Percentiles rank a stretch among this genome's conserved stretches.
These are phyloP conservation scores for Apis cerana DNA, from an alignment of 1,140 invertebrate genomes.

Conservation along the genomic window DNA sequence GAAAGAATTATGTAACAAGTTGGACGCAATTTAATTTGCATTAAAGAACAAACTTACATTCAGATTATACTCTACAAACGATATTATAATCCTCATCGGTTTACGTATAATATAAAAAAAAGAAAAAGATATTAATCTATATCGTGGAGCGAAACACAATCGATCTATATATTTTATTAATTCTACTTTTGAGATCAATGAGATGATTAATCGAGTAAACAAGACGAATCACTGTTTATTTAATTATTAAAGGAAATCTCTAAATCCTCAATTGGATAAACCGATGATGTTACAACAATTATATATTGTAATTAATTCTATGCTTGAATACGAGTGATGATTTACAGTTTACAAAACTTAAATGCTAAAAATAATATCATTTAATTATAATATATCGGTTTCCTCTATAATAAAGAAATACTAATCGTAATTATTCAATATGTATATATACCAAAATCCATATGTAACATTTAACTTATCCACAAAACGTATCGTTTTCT, in stretches of 20 bases:
- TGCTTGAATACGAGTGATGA: not conserved
- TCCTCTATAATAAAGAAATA: not conserved
- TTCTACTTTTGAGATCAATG: constrained; percentile 1
- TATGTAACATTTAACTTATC: not conserved
- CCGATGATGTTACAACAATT: not conserved
- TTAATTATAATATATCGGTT: not conserved
- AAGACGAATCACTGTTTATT: not conserved
- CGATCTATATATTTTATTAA: not conserved
- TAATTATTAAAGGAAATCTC: not conserved
- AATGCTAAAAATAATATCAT: constrained; percentile 25
- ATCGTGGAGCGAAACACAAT: not conserved
- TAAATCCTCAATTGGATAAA: not conserved
- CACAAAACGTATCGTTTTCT: not conserved
- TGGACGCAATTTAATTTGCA: constrained; percentile 48
- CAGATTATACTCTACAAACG: not conserved
- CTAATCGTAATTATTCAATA: not conserved
- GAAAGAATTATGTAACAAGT: constrained; percentile 43
- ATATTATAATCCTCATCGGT: not conserved
- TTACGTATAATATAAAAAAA: not conserved
- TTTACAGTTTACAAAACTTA: constrained; percentile 3
- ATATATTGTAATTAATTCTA: not conserved
- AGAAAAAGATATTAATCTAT: not conserved
- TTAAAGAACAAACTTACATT: not conserved
- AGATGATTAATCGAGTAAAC: not conserved
- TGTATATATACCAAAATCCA: constrained; percentile 1